phyloP scores from a whole-genome alignment of 64 coral and sea anemone species.

The Porites australiensis region DNA sequence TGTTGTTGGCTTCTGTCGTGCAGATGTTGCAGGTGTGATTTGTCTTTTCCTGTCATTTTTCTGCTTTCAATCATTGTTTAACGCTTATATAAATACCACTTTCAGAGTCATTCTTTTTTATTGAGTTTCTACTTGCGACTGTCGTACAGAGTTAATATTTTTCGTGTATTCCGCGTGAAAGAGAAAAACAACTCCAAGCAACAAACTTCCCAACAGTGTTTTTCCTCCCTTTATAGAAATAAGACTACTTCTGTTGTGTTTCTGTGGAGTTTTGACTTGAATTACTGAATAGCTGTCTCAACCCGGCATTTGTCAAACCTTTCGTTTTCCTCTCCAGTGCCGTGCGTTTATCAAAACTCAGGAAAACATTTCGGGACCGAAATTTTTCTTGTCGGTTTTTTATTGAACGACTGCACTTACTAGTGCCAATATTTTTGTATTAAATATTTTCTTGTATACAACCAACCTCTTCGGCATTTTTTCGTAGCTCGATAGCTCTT shows the following conservation, averaged over 20 bases:
- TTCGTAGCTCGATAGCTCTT: constrained; percentile 25
- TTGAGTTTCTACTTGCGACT: constrained; percentile 29
- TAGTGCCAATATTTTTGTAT: constrained; percentile 10
- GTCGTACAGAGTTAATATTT: constrained; percentile 23
- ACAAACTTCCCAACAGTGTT: constrained; percentile 18
- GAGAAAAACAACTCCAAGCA: constrained; percentile 25
- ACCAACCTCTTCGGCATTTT: constrained; percentile 22
- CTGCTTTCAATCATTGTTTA: constrained; percentile 35
- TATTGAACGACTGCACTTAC: constrained; percentile 37
- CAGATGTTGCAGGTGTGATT: too few species aligned
- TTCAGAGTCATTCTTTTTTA: constrained; percentile 27
- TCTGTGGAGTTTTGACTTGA: constrained; percentile 32
- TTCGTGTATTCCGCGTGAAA: constrained; percentile 29
- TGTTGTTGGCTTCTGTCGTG: too few species aligned
- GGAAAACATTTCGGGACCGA: constrained; percentile 11
- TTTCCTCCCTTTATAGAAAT: constrained; percentile 7
- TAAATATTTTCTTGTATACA: background rate
- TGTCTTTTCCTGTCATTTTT: too few species aligned
- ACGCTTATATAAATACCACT: constrained; percentile 26
- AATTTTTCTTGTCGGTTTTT: constrained; percentile 29
- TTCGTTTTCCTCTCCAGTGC: too few species aligned
- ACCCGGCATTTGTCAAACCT: too few species aligned
- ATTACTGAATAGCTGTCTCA: constrained; percentile 33
- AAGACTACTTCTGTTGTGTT: constrained; percentile 29
- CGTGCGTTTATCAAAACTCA: constrained; percentile 10